A percentile compares a stretch with the other conserved stretches of the same genome.
Conservation (phyloP, 2,113 vertebrate species). For the Abramis brama region DNA sequence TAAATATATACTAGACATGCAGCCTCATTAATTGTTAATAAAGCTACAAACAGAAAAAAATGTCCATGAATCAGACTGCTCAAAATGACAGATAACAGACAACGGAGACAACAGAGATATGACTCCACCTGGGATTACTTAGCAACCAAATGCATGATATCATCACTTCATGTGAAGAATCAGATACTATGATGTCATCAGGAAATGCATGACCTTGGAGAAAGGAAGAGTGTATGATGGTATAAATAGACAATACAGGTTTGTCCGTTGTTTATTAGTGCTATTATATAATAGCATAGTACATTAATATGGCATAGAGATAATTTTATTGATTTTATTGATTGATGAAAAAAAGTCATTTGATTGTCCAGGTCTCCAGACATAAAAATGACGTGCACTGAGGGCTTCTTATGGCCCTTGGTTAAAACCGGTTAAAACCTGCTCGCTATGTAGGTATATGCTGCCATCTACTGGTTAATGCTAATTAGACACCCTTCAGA, state of each 20-base stretch:
- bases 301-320: neutral
- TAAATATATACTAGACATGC: slow-evolving; percentile 68
- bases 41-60: slow-evolving; percentile 54
- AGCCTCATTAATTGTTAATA: slow-evolving; percentile 70
- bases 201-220: slow-evolving; percentile 44
- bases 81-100: slow-evolving; percentile 45
- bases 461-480: slow-evolving; percentile 25
- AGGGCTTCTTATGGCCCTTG: neutral
- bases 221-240: neutral
- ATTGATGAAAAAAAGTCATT: neutral
- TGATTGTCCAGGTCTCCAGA: neutral
- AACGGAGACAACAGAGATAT: slow-evolving; percentile 38
- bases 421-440: neutral
- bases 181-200: slow-evolving; percentile 35
- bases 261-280: neutral
- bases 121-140: slow-evolving; percentile 24
- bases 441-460: neutral
- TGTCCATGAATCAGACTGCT: slow-evolving; percentile 50
- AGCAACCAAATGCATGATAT: slow-evolving; percentile 34
- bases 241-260: neutral
- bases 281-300: neutral
- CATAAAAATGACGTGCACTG: neutral
- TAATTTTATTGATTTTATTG: neutral
- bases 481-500: neutral
- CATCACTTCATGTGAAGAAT: slow-evolving; percentile 38